Evolutionary conservation across 53 echinoderm and acorn worm species (phyloP).

Genomic region (Echinarachnius parma): DNA sequence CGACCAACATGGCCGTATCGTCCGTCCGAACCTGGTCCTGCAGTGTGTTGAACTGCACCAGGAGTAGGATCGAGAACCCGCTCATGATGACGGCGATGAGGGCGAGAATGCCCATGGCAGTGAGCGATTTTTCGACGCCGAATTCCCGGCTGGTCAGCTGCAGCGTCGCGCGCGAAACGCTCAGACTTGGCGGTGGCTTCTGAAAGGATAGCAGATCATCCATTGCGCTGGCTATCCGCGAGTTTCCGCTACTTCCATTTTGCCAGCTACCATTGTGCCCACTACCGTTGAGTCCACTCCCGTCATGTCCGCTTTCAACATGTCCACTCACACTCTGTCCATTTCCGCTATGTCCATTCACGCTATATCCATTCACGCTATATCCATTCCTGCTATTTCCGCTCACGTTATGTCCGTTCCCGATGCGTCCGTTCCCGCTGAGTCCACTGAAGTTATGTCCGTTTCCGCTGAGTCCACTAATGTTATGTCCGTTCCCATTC

Average conservation of each 20-base stretch:
- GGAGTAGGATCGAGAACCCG: slow-evolving; percentile 63
- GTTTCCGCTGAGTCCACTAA: too few species aligned
- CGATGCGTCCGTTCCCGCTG: neutral
- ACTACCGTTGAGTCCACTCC: too few species aligned
- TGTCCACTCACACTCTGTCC: neutral
- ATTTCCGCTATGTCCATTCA: neutral
- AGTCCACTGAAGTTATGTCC: too few species aligned
- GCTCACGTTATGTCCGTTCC: neutral
- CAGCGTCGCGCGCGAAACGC: slow-evolving; percentile 5
- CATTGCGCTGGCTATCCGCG: slow-evolving; percentile 12
- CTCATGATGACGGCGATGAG: slow-evolving; percentile 67
- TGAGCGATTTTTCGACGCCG: slow-evolving; percentile 67
- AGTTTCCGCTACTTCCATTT: too few species aligned
- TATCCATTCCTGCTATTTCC: neutral
- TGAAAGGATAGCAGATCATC: slow-evolving; percentile 1
- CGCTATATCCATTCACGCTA: too few species aligned
- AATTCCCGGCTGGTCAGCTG: slow-evolving; percentile 44
- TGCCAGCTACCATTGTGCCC: too few species aligned
- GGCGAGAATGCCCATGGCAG: slow-evolving; percentile 72
- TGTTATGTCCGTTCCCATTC: neutral
- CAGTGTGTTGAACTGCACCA: slow-evolving; percentile 68
- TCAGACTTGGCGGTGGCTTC: slow-evolving; percentile 14
- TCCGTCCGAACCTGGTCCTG: slow-evolving; percentile 45
- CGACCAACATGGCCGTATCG: slow-evolving; percentile 20
- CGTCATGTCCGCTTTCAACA: neutral